These are phyloP conservation scores for Ips typographus DNA, from an alignment of 1,140 invertebrate species.

Conservation along the genomic window DNA sequence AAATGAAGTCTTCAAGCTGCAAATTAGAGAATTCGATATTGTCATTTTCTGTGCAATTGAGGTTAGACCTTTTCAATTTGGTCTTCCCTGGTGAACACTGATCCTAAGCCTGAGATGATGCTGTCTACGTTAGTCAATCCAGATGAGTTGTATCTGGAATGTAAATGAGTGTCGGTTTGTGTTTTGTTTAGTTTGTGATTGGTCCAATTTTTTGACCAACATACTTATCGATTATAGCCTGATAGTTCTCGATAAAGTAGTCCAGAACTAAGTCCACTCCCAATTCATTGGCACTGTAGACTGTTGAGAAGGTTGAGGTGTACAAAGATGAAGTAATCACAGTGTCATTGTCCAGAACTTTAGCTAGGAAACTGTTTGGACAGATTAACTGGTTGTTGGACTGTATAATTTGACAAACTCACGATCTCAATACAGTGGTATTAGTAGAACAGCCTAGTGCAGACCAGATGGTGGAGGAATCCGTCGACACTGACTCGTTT, in stretches of 20 bases:
- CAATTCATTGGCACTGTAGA: conserved; percentile 49
- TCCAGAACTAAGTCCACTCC: conserved; percentile 55
- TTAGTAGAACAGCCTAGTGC: conserved; percentile 51
- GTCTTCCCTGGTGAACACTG: conserved; percentile 1
- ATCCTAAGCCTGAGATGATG: background rate
- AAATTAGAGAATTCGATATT: background rate
- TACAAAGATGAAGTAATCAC: conserved; percentile 34
- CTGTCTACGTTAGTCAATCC: background rate
- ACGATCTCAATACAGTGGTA: conserved; percentile 5
- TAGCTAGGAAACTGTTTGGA: background rate
- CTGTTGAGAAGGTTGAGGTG: conserved; percentile 50
- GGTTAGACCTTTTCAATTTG: conserved; percentile 5
- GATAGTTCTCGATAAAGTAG: conserved; percentile 48
- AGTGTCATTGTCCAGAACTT: conserved; percentile 1
- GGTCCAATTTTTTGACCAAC: background rate
- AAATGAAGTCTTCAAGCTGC: background rate
- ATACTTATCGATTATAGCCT: conserved; percentile 12
- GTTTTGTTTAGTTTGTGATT: background rate
- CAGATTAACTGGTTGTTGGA: background rate
- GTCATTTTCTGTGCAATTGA: no score
- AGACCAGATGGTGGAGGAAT: conserved; percentile 16
- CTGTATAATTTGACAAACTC: background rate
- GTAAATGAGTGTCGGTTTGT: no score
- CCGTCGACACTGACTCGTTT: conserved; percentile 9
- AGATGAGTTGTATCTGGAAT: conserved; percentile 5